Evolutionary conservation across 2,888 invertebrate species (phyloP).

Genomic region (Brachyptera putata): DNA sequence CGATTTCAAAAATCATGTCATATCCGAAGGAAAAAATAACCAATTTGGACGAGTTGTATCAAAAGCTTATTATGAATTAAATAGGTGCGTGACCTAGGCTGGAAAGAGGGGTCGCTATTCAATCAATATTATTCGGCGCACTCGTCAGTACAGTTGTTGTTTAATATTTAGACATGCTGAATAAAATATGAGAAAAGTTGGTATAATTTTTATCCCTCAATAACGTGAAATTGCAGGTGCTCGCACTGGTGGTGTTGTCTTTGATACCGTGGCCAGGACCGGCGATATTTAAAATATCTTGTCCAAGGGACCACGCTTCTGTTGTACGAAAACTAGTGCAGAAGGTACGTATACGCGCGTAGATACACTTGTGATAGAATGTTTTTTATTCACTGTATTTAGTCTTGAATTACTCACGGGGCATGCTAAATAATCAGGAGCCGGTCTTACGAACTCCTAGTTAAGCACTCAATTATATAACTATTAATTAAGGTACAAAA

Average conservation of each 20-base stretch:
- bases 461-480: too few relatives aligned
- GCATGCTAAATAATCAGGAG: too few relatives aligned
- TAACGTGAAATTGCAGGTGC: constrained; percentile 57
- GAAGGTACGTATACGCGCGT: constrained; percentile 49
- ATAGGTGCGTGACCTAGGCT: not conserved
- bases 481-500: too few relatives aligned
- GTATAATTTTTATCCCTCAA: too few relatives aligned
- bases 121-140: constrained; percentile 3
- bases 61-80: constrained; percentile 45
- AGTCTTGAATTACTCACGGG: too few relatives aligned
- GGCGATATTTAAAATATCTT: constrained; percentile 79
- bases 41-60: too few relatives aligned
- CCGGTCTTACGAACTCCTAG: too few relatives aligned
- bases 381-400: too few relatives aligned
- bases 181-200: not conserved
- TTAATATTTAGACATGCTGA: too few relatives aligned
- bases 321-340: constrained; percentile 82
- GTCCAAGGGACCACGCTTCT: constrained; percentile 83
- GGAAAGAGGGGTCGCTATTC: not conserved
- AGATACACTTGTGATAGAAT: too few relatives aligned
- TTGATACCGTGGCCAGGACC: constrained; percentile 87
- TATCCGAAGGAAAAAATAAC: not conserved
- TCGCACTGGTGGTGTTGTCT: constrained; percentile 74
- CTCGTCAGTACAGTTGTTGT: not conserved
- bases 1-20: too few relatives aligned